Base-by-base conservation (phyloP, 2,113 vertebrate genomes). In the Oenanthe oenanthe region DNA sequence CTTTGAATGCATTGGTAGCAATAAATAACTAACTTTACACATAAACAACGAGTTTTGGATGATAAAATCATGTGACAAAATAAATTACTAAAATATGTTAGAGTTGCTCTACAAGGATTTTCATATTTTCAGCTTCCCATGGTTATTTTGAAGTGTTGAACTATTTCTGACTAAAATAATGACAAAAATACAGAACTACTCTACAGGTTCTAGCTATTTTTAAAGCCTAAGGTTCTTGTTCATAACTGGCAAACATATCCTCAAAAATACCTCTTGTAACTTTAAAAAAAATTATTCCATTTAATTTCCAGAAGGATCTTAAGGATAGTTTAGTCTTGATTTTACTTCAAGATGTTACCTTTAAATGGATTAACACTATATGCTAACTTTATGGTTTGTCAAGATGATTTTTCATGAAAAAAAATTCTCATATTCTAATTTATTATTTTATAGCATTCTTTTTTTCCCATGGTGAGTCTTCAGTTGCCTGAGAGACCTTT, bases 231-330 rank as follows among this genome's bases (percentile, higher is more conserved):
- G 10, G 3, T 51, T 42, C 34, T 75, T 78, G 14, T 38, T 40
- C 6, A 18, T 57, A 53, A 71, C 28, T 48, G n/a, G 31, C 5
- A 79, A 93, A 77, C 1, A 16, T 51, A 57, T 50, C 10, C 12
- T 45, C 40, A 86, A 61, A 83, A 83, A 28, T 12, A 65, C 5
- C 50, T 56, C 24, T 4, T 36, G 8, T 9, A 91, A 60, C 18
- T 62, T 54, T 8, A 34, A 54, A 79, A 34, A 50, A 56, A 0
- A 14, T 26, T 2, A 42, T 2, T 7, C 2, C 4, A 34, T 16
- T 80, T 51, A 29, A 45, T 75, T 90, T 88, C 8, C 29, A 54
- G 67, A 80, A 53, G 9, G 16, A 61, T 66, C 13, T 47, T 19
- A 61, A 62, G 11, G 25, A 31, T 1, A 61, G n/a, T 53, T 14